Conservation (phyloP, 1,140 invertebrate genomes). For the Sitophilus oryzae region DNA sequence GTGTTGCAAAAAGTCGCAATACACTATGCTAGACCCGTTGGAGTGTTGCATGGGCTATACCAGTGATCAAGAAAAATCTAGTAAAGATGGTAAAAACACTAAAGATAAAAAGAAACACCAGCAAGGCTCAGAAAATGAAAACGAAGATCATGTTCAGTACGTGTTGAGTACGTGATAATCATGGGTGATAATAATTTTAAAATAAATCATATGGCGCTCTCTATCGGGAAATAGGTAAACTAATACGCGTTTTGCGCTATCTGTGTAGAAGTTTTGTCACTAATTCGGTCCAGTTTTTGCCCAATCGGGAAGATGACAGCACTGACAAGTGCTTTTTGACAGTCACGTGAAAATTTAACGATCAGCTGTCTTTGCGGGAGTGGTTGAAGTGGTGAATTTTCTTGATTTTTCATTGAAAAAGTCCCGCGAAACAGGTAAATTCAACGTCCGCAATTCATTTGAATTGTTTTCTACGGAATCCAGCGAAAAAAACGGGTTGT, state of each 20-base stretch:
- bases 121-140: not conserved
- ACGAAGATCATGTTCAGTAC: too few relatives aligned
- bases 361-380: slow-evolving; percentile 45
- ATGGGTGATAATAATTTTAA: too few relatives aligned
- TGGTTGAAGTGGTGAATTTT: slow-evolving; percentile 37
- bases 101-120: not conserved
- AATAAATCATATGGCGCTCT: too few relatives aligned
- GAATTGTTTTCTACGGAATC: too few relatives aligned
- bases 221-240: too few relatives aligned
- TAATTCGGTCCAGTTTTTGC: not conserved
- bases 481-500: too few relatives aligned
- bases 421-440: slow-evolving; percentile 12
- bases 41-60: not conserved
- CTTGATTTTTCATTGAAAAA: slow-evolving; percentile 19
- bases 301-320: not conserved
- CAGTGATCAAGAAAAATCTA: not conserved
- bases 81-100: too few relatives aligned
- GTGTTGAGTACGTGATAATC: too few relatives aligned
- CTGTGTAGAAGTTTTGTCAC: too few relatives aligned
- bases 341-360: slow-evolving; percentile 45
- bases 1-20: not conserved
- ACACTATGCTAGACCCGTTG: not conserved
- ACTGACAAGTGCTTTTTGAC: slow-evolving; percentile 9
- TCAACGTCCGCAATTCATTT: too few relatives aligned
- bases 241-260: too few relatives aligned